Evolutionary conservation across 2,888 invertebrate species (phyloP).

Genomic region (Himalopsyche japonica): DNA sequence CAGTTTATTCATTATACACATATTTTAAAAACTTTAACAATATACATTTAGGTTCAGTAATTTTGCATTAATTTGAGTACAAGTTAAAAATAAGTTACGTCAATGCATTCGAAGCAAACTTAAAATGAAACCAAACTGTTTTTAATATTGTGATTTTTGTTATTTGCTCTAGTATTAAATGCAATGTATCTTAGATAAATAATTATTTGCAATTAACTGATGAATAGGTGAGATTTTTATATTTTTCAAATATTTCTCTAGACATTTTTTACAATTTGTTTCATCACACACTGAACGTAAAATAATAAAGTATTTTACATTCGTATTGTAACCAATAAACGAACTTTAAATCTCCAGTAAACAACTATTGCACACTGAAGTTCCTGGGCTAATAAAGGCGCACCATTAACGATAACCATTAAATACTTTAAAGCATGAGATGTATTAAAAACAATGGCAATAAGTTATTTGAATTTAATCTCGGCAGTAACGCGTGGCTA

Average conservation of each 20-base stretch:
- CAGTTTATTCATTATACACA: not conserved
- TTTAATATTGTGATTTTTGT: not conserved
- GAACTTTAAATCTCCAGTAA: not conserved
- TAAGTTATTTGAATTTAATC: slow-evolving; percentile 36
- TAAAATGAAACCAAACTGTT: no score
- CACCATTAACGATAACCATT: slow-evolving; percentile 34
- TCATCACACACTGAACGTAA: not conserved
- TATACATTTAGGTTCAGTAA: not conserved
- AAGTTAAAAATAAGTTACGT: not conserved
- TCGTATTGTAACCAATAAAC: not conserved
- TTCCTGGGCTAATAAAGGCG: slow-evolving; percentile 36
- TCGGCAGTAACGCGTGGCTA: slow-evolving; percentile 32
- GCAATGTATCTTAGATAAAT: no score
- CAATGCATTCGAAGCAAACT: no score
- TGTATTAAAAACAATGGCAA: slow-evolving; percentile 38
- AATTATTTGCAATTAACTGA: not conserved
- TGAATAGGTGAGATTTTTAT: no score
- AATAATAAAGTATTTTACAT: not conserved
- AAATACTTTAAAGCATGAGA: slow-evolving; percentile 36
- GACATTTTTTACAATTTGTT: not conserved
- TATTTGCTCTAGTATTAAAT: not conserved
- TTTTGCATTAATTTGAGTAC: not conserved
- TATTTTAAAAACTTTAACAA: not conserved
- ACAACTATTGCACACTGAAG: slow-evolving; percentile 12
- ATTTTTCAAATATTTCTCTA: no score